Evolutionary conservation across 1,140 invertebrate genomes (phyloP).

Genomic region (Danaus melanippus): DNA sequence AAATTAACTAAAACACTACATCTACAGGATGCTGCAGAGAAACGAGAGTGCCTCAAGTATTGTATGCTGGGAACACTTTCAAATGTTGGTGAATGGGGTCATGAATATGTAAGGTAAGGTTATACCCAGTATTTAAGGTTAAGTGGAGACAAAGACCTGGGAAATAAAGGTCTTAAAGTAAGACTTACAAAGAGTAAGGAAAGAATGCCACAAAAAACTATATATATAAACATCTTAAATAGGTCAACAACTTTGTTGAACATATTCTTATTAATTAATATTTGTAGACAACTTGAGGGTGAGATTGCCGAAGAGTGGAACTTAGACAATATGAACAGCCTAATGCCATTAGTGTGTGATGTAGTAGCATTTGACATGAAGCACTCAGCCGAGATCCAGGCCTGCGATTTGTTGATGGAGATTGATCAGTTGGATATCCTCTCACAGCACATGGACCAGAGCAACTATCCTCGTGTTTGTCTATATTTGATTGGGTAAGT

Average conservation of each 20-base stretch:
- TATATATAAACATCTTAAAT: too few relatives aligned
- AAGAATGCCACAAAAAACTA: too few relatives aligned
- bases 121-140: too few relatives aligned
- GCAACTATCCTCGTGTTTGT: constrained; percentile 95
- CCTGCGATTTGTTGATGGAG: constrained; percentile 98
- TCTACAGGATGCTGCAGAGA: constrained; percentile 74
- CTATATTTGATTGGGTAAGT: constrained; percentile 90
- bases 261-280: constrained; percentile 3
- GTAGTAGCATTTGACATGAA: constrained; percentile 98
- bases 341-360: constrained; percentile 86
- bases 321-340: constrained; percentile 77
- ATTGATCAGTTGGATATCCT: constrained; percentile 94
- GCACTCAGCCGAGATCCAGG: constrained; percentile 99
- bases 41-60: constrained; percentile 93
- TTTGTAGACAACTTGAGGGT: constrained; percentile 86
- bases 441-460: constrained; percentile 92
- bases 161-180: too few relatives aligned
- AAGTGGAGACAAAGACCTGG: too few relatives aligned
- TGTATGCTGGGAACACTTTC: constrained; percentile 83
- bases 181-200: too few relatives aligned
- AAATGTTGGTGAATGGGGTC: constrained; percentile 98
- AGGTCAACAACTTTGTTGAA: too few relatives aligned
- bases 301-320: constrained; percentile 96
- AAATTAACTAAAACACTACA: background rate
- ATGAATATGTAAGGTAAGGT: constrained; percentile 93